Percentiles rank a stretch among this genome's conserved stretches.
Evolutionary conservation across 2,113 vertebrate species (phyloP).

Genomic region (Harpagus bidentatus): DNA sequence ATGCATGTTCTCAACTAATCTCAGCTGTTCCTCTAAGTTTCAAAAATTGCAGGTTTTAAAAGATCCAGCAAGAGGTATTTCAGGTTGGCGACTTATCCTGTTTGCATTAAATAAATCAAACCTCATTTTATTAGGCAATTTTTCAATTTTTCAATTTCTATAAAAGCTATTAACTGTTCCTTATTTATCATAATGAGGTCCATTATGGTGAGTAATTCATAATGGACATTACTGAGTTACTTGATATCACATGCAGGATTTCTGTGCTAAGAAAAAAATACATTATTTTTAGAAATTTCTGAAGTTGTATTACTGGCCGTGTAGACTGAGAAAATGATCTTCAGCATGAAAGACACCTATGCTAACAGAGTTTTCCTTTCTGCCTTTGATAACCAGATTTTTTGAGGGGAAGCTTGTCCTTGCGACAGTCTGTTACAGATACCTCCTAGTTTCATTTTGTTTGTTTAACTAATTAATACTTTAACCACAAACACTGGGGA

Average conservation of each 20-base stretch:
- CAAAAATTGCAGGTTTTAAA: neutral
- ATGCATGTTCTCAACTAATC: neutral
- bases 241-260: slow-evolving; percentile 30
- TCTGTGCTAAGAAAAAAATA: neutral
- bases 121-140: slow-evolving; percentile 20
- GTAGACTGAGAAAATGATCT: neutral
- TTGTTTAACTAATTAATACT: neutral
- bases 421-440: neutral
- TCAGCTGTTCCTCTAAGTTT: neutral
- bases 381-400: neutral
- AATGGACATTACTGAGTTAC: slow-evolving; percentile 20
- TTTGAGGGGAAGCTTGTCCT: neutral
- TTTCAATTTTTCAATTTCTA: slow-evolving; percentile 47
- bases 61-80: neutral
- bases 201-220: slow-evolving; percentile 39
- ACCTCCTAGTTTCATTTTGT: neutral
- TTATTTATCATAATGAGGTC: slow-evolving; percentile 42
- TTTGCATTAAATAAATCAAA: slow-evolving; percentile 56
- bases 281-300: slow-evolving; percentile 22
- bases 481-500: neutral
- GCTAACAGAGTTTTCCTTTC: neutral
- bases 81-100: slow-evolving; percentile 1
- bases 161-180: slow-evolving; percentile 43
- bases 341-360: neutral
- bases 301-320: neutral